Evolutionary conservation across 2,113 vertebrate species (phyloP), one percentile per base, ranked within the genome.

Genomic region (Gallinago paraguaiae): DNA sequence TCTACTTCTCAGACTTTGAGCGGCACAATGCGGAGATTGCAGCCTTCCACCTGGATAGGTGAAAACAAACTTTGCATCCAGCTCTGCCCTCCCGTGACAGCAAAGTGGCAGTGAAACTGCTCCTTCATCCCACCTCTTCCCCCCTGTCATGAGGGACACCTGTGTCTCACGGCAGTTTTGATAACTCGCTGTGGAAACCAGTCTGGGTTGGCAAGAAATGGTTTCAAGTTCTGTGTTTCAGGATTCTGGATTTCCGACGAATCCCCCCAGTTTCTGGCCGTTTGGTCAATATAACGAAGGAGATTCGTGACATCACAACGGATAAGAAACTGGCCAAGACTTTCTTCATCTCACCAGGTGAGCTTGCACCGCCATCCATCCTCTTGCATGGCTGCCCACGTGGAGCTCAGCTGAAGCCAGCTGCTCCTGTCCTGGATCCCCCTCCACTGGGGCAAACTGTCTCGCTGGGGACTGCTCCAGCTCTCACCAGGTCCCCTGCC

Each of bases 1-100:
- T 98, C 95, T 99, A 98, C 93, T 99, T 99, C 97, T 99, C 99
- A 1, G 98, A 99, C 96, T 99, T 99, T 78, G 98, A 99, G 92
- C 97, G 98, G 61, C 99, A 99, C 95, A 98, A 98, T 28, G 98
- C 98, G 13, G 98, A 99, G 96, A 98, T 98, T 4, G 97, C 97
- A 78, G 98, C 98, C 48, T 99, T 99, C 88, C 98, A 99, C 82
- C 94, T 98, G 81, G 98, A 99, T 98, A 98, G 98, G 98, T 99
- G 97, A 92, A 60, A 0, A 4, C 30, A 50, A 76, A 15, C 65
- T 88, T 67, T 80, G 56, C 65, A n/a, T 71, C 48, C 64, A 43
- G 19, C 18, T 57, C 61, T 69, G 64, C n/a, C 45, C 37, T 70
- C 22, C 23, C 2, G 3, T 13, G 28, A 35, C 39, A 33, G 28